Base-by-base conservation (phyloP, 2,888 invertebrate genomes). In the Athalia cordata region DNA sequence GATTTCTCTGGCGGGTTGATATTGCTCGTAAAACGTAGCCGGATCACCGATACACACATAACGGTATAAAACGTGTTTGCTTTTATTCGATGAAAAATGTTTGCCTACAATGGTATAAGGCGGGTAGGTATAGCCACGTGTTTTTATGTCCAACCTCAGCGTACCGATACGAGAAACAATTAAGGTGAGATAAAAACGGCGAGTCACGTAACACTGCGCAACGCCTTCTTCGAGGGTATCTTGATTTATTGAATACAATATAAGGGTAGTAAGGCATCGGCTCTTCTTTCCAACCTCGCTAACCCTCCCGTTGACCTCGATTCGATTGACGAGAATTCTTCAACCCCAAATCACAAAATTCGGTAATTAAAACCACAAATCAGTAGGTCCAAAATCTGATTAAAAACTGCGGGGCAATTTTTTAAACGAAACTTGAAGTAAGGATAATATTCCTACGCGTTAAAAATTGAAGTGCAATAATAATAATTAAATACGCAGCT, bases 1-100 rank as follows among this genome's bases (percentile, higher is more conserved):
- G 59, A 59, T 72, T 72, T 72, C 72, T 72, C 59, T 59, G 59
- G 3, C 47, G 9, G 47, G 72, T 45, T 55, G 52, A 72, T 59
- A 47, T 13, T 13, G 43, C 57, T 72, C 72, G 47, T 55, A 59
- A 72, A 59, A 72, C 59, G 47, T 7, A 47, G 72, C 59, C 59
- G 70, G 43, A 43, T 29, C 57, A 55, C 15, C 7, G 13, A 50
- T 66, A 43, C 43, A 68, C n/a, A 11, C 52, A 15, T 55, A 55
- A 68, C 57, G 5, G 4, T 43, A 29, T 29, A 52, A 45, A 70
- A 70, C 43, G 45, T 70, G 70, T 55, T 70, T 15, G 50, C 50
- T 47, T 72, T 72, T 59, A 13, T 72, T 45, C 8, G 3, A 0
- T 8, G 47, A 59, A 4, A 59, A 72, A 15, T 59, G n/a, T 15